Conservation (phyloP, 2,113 vertebrate species). For the Sorex fumeus region DNA sequence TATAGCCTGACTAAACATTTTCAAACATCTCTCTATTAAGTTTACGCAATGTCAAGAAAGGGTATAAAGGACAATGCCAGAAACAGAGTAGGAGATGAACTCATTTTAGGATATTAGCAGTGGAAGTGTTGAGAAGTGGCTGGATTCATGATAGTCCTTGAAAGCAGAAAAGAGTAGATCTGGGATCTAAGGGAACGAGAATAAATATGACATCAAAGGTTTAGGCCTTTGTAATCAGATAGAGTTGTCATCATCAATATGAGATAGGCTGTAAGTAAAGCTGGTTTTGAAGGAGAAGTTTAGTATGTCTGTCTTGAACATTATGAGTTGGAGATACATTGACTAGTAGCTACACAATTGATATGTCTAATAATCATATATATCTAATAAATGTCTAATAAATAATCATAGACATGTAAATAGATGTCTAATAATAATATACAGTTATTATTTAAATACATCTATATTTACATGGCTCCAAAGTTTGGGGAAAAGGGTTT, state of each 20-base stretch:
- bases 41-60: neutral
- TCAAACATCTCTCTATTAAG: neutral
- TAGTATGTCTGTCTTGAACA: neutral
- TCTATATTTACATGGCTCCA: neutral
- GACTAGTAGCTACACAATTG: neutral
- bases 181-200: neutral
- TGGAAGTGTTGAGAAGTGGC: neutral
- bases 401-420: too few relatives aligned
- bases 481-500: neutral
- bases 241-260: neutral
- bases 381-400: neutral
- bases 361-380: neutral
- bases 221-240: neutral
- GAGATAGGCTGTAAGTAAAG: neutral
- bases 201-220: neutral
- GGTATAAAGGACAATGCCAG: neutral
- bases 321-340: neutral
- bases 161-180: neutral
- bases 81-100: neutral
- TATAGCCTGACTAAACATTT: neutral
- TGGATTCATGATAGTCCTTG: neutral
- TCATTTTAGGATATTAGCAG: neutral
- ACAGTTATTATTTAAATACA: too few relatives aligned
- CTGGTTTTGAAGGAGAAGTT: neutral
- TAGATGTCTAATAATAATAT: too few relatives aligned